These are phyloP conservation scores for Cantharis rufa DNA, from an alignment of 2,888 invertebrate species.

Conservation along the genomic window DNA sequence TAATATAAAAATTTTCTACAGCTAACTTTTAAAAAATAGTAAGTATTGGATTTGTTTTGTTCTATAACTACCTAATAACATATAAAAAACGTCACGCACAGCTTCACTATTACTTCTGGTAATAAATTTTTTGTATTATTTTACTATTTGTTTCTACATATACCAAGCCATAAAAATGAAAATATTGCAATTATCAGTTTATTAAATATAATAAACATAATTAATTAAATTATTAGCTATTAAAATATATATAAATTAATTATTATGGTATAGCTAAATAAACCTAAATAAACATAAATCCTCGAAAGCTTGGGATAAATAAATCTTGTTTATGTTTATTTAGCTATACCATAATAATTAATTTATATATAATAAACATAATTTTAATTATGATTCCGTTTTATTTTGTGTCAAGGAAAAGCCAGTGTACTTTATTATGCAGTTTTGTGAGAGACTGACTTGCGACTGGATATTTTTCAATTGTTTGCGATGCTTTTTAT, in stretches of 20 bases:
- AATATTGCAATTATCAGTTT: neutral
- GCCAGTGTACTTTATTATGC: neutral
- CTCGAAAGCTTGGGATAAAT: too few species aligned
- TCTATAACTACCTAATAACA: neutral
- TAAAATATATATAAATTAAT: too few species aligned
- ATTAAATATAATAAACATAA: neutral
- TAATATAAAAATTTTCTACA: neutral
- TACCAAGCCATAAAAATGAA: neutral
- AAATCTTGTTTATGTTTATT: too few species aligned
- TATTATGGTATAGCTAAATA: too few species aligned
- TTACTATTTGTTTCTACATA: neutral
- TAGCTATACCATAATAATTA: too few species aligned
- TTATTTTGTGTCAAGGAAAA: too few species aligned
- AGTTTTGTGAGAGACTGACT: neutral
- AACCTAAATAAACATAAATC: too few species aligned
- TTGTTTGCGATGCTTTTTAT: neutral
- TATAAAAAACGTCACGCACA: neutral
- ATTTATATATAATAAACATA: neutral
- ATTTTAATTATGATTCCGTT: neutral
- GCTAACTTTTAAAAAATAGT: neutral
- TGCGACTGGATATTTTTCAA: constrained; percentile 1
- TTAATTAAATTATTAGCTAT: too few species aligned
- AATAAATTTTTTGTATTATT: neutral
- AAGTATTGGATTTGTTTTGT: neutral
- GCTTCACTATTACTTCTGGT: neutral